Evolutionary conservation across 2,113 vertebrate genomes (phyloP).

Genomic region (Silurus glanis): DNA sequence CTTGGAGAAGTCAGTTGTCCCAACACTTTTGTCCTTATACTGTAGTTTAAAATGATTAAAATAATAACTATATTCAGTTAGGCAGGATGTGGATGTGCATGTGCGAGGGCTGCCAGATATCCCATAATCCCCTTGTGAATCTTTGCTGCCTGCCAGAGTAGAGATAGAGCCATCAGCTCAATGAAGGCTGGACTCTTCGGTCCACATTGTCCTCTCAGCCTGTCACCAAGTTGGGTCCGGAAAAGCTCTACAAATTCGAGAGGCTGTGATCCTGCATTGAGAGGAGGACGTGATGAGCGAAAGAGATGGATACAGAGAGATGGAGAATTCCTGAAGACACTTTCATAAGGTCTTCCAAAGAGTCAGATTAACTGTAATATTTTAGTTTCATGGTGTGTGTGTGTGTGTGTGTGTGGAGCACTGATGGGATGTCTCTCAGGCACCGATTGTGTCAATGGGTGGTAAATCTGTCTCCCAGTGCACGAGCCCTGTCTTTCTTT

Average conservation of each 20-base stretch:
- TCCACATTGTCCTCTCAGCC: not conserved
- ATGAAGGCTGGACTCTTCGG: not conserved
- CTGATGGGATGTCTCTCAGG: conserved; percentile 55
- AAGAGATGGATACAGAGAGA: not conserved
- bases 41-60: too few species aligned
- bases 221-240: not conserved
- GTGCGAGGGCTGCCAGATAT: conserved; percentile 19
- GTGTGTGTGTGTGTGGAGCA: conserved; percentile 9
- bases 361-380: conserved; percentile 23
- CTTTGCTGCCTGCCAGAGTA: not conserved
- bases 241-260: not conserved
- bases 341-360: not conserved
- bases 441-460: conserved; percentile 67
- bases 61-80: not conserved
- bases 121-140: conserved; percentile 20
- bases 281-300: not conserved
- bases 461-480: conserved; percentile 64
- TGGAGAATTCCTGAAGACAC: not conserved
- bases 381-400: not conserved
- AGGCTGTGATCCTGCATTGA: not conserved
- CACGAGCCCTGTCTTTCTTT: conserved; percentile 54
- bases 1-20: too few species aligned
- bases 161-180: conserved; percentile 26
- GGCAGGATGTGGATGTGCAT: not conserved
- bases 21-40: too few species aligned